Evolutionary conservation across 2,113 vertebrate species (phyloP), one percentile per base, ranked within the genome.

Genomic region (Todiramphus saurophagus): DNA sequence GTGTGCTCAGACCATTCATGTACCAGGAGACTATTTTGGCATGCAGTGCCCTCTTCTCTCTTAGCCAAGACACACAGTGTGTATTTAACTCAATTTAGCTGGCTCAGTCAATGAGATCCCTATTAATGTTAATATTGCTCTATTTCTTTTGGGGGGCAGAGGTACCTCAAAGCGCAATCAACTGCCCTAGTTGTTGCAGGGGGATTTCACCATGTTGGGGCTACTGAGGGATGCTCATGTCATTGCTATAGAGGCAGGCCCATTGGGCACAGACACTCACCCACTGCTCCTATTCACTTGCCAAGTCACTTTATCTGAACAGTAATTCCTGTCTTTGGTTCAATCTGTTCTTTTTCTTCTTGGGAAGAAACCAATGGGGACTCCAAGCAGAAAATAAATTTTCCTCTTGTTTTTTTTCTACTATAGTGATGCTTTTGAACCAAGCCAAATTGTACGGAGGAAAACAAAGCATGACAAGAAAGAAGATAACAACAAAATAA

Each of bases 371-470:
- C 50, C 67, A 93, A 23, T 0, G 0, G 72, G 70, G 79, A 59
- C 48, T 92, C 79, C 35, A 83, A 76, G 93, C 76, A 93, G 68
- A 86, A 94, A 87, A 94, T 92, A 96, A 94, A 90, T 93, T 70
- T 83, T 55, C 20, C 41, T 44, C 41, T 80, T 80, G 48, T 25
- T 56, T 37, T 67, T 83, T 85, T 69, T 28, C 53, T 75, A 3
- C 51, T 55, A 6, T 7, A 85, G 39, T 4, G 18, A 30, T 66
- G 69, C 25, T 92, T 95, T 96, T 87, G 64, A 73, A 70, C 1
- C 55, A 75, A 79, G 87, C 59, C 93, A 96, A 96, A 90, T 82
- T 58, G 83, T 73, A 60, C n/a, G 46, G 51, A 0, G 0, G 64
- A 78, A 89, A 91, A 88, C 58, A 97, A 86, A 66, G 60, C 78